Base-by-base conservation (phyloP, 1,140 invertebrate genomes). In the Dermatophagoides farinae region DNA sequence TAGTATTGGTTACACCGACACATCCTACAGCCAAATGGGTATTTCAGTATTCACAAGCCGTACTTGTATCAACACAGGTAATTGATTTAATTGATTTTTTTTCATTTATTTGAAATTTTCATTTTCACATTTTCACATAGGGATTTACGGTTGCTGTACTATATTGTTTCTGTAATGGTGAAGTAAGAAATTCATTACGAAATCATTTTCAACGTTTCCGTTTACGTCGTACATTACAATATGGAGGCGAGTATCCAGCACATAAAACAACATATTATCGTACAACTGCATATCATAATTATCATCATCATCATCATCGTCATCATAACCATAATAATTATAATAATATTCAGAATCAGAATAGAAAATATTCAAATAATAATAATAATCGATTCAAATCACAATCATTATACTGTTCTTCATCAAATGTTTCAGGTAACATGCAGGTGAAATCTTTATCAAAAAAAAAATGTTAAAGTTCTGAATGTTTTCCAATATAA, bases 121-220 rank as follows among this genome's bases (percentile, higher is more conserved):
- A 46, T 8, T 11, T n/a, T 2, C 23, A 38, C 4, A 47, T 25
- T 18, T 14, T 59, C 11, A n/a, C 2, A 25, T 58, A 91, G 75
- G 87, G 87, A 4, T 82, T 88, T 62, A 84, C 88, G 67, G 81
- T 90, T 31, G 81, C 85, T 0, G 76, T 82, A 2, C 73, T 90
- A 20, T 91, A 90, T 70, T 92, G 87, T 69, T 89, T 90, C 66
- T 71, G 86, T 38, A 91, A 91, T 67, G 82, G 82, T 54, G 88
- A 92, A 79, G 89, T 95, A 14, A 81, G 86, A 57, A 85, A 85
- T 67, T 81, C 85, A 0, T 72, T 90, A 60, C 76, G 80, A 53
- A 84, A 89, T 72, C 85, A 86, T 68, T 77, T 85, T 61, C 78
- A 80, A 63, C 77, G 82, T 57, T 90, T 85, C 85, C 81, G 79